phyloP scores from a whole-genome alignment of 1,140 invertebrate species.

The Homalodisca vitripennis region DNA sequence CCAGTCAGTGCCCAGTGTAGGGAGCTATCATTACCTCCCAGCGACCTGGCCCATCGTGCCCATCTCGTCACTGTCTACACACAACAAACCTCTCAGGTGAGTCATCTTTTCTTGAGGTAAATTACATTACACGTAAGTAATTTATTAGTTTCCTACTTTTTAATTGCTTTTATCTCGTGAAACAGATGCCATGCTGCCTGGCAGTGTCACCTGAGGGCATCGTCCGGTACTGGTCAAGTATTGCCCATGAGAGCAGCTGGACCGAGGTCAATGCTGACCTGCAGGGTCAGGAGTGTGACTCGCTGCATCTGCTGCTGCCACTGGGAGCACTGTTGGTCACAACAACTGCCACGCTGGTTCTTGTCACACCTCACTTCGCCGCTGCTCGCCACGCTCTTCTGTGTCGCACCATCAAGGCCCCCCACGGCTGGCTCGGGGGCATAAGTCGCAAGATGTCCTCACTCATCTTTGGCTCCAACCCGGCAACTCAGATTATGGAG shows the following conservation, averaged over 20 bases:
- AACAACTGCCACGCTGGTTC: constrained; percentile 83
- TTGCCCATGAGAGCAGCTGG: constrained; percentile 84
- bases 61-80: constrained; percentile 81
- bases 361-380: constrained; percentile 59
- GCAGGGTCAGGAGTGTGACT: constrained; percentile 65
- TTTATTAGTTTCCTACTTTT: too few relatives aligned
- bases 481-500: constrained; percentile 67
- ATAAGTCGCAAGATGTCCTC: constrained; percentile 81
- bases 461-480: constrained; percentile 83
- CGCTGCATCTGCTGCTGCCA: constrained; percentile 65
- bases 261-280: constrained; percentile 82
- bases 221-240: constrained; percentile 86
- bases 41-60: constrained; percentile 89
- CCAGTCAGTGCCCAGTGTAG: constrained; percentile 60
- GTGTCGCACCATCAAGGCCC: constrained; percentile 69
- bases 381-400: constrained; percentile 63
- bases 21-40: constrained; percentile 85
- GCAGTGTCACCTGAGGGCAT: constrained; percentile 93
- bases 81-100: constrained; percentile 62
- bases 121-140: too few relatives aligned
- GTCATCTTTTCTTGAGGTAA: too few relatives aligned
- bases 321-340: constrained; percentile 83
- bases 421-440: constrained; percentile 85
- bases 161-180: too few relatives aligned
- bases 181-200: constrained; percentile 80